A percentile compares a stretch with the other conserved stretches of the same genome.
Conservation (phyloP, 2,797 vertebrate species). For the Hippoglossus hippoglossus region DNA sequence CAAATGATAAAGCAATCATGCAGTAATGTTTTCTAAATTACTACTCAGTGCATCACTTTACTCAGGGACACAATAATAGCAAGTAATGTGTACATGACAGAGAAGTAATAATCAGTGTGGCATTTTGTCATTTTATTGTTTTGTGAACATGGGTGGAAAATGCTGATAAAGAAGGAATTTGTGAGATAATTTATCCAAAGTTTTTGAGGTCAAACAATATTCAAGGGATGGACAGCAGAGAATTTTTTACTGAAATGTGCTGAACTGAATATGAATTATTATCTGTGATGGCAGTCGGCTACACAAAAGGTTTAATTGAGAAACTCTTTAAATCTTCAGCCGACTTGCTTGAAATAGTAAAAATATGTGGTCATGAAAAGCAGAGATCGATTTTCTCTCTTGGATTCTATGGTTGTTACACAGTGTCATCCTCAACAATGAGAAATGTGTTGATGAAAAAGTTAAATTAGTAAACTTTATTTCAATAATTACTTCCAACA, state of each 20-base stretch:
- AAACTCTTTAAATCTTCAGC: neutral
- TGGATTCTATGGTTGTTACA: neutral
- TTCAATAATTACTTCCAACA: conserved; percentile 3
- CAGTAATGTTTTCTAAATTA: conserved; percentile 22
- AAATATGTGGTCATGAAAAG: neutral
- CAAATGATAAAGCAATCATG: conserved; percentile 5
- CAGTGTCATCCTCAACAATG: neutral
- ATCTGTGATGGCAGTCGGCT: neutral
- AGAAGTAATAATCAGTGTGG: conserved; percentile 6
- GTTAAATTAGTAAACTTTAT: conserved; percentile 4
- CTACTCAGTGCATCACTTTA: neutral
- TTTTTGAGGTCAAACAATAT: neutral
- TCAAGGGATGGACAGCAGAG: neutral
- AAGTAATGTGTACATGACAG: conserved; percentile 12
- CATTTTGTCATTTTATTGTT: conserved; percentile 11
- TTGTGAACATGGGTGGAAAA: too few species aligned
- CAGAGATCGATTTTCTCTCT: neutral
- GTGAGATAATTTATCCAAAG: neutral
- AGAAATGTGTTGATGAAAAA: conserved; percentile 13
- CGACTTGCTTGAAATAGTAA: neutral
- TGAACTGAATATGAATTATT: neutral
- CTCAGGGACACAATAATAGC: conserved; percentile 10
- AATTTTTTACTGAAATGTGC: too few species aligned
- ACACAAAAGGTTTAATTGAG: neutral
- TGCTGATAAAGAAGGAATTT: neutral